These are phyloP conservation scores for Trichogramma pretiosum DNA, from an alignment of 1,140 invertebrate species.

Conservation along the genomic window DNA sequence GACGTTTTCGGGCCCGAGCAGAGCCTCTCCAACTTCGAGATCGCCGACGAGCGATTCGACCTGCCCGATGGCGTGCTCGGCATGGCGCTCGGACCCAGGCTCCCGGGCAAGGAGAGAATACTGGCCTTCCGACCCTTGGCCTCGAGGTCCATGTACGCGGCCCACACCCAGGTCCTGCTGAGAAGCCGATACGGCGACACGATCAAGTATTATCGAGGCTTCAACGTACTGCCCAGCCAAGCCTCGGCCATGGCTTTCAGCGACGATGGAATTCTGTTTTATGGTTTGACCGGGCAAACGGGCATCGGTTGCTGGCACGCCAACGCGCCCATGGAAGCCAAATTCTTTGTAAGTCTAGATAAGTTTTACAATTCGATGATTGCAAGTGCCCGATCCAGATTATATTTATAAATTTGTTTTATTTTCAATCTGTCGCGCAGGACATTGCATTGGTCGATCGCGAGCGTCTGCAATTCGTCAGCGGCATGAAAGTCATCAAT, in stretches of 20 bases:
- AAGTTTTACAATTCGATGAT: neutral
- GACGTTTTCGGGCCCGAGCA: slow-evolving; percentile 13
- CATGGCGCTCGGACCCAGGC: slow-evolving; percentile 29
- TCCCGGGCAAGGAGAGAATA: slow-evolving; percentile 4
- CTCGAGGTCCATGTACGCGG: slow-evolving; percentile 28
- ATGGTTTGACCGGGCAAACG: slow-evolving; percentile 27
- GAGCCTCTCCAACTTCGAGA: slow-evolving; percentile 33
- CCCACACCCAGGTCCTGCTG: slow-evolving; percentile 21
- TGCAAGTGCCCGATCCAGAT: neutral
- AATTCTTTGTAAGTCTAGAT: slow-evolving; percentile 19
- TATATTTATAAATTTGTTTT: slow-evolving; percentile 5
- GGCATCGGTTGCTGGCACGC: slow-evolving; percentile 38
- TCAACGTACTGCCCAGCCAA: slow-evolving; percentile 34
- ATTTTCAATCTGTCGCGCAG: no score
- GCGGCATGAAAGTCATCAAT: slow-evolving; percentile 53
- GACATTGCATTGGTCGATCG: slow-evolving; percentile 43
- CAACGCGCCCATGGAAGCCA: slow-evolving; percentile 2
- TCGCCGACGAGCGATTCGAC: slow-evolving; percentile 44
- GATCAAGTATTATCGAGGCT: slow-evolving; percentile 25
- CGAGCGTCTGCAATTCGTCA: slow-evolving; percentile 53
- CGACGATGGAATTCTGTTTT: slow-evolving; percentile 31
- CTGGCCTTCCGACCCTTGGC: slow-evolving; percentile 36
- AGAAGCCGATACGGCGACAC: slow-evolving; percentile 14
- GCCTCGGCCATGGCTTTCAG: slow-evolving; percentile 30
- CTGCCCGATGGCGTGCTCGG: slow-evolving; percentile 38